Evolutionary conservation across 2,113 vertebrate genomes (phyloP), one percentile per base, ranked within the genome.

Genomic region (Etia nguti): DNA sequence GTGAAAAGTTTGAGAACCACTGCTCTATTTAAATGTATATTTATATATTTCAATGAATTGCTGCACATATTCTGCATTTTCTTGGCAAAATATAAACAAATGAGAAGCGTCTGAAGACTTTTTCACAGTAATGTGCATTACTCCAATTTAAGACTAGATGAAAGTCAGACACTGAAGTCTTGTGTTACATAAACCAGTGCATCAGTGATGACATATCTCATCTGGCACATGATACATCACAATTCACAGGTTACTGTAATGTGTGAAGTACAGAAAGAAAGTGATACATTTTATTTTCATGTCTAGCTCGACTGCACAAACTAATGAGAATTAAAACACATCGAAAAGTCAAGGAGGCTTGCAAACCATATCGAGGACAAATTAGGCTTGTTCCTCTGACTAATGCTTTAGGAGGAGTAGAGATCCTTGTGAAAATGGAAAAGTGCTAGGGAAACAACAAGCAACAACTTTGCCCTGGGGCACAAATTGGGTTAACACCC

Each of bases 31-130:
- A 41, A 41, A 70, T 43, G 12, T 24, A 43, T 43, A 41, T 70
- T 70, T 24, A 24, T 12, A 70, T 24, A 24, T 24, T 1, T 70
- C 65, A 26, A 16, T 70, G 8, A 70, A 16, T 43, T 24, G 38
- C 65, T 16, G 65, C 65, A 70, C n/a, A 43, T 16, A 43, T 6
- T 43, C 22, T 43, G 34, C 60, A 38, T 24, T 68, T 68, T 68
- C 34, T 68, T 70, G n/a, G n/a, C n/a, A 70, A 70, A 43, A 68
- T 41, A 41, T 5, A 68, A 68, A 68, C 34, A 68, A 68, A 70
- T 41, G n/a, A 43, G 62, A 70, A 70, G n/a, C 4, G 8, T 22
- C 15, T 43, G 7, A 20, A 62, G 9, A 70, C 36, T 70, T 70
- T 16, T 70, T 22, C 5, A 10, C n/a, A 43, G n/a, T n/a, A n/a